These are phyloP conservation scores for Hyppa rectilinea DNA, from an alignment of 2,888 invertebrate species.

Conservation along the genomic window DNA sequence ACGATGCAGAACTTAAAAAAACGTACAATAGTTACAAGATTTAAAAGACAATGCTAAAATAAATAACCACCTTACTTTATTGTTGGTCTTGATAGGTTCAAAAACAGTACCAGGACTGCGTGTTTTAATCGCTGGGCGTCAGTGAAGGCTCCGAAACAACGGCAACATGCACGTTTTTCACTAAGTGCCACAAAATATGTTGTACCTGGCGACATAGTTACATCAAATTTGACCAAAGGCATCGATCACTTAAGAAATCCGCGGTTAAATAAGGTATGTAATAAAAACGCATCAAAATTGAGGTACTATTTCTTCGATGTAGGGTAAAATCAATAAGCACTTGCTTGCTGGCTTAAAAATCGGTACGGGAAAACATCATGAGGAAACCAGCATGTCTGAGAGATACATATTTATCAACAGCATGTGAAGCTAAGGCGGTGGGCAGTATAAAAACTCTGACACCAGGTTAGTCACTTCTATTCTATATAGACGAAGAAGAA, in stretches of 20 bases:
- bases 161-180: constrained; percentile 20
- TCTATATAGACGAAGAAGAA: too few species aligned
- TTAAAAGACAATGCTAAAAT: too few species aligned
- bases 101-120: constrained; percentile 11
- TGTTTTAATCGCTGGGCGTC: constrained; percentile 12
- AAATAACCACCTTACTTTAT: background rate
- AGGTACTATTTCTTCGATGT: background rate
- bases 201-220: constrained; percentile 24
- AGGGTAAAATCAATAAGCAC: background rate
- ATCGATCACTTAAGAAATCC: constrained; percentile 95
- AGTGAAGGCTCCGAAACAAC: constrained; percentile 11
- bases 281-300: background rate
- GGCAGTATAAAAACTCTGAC: too few species aligned
- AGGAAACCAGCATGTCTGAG: too few species aligned
- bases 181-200: background rate
- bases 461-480: too few species aligned
- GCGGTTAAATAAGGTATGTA: constrained; percentile 94
- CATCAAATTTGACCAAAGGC: constrained; percentile 93
- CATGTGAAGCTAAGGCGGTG: too few species aligned
- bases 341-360: too few species aligned
- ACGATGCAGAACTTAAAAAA: too few species aligned
- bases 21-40: too few species aligned
- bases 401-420: too few species aligned
- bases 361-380: too few species aligned
- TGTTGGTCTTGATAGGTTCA: constrained; percentile 1